phyloP scores from a whole-genome alignment of 2,888 invertebrate species.

The Chaetoderma sp. region DNA sequence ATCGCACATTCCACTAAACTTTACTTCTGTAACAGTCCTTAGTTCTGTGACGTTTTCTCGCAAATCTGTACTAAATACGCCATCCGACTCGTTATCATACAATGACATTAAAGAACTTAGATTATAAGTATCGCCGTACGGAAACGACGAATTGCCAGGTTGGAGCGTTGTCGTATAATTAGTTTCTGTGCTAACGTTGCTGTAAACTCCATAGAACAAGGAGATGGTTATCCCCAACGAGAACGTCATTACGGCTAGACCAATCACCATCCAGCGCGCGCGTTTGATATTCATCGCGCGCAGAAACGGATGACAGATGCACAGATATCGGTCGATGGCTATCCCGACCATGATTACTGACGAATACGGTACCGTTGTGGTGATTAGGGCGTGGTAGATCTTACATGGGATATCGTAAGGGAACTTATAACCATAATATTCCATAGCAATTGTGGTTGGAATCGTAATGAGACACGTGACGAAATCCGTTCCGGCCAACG shows the following conservation, averaged over 20 bases:
- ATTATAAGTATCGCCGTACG: too few species aligned
- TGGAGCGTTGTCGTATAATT: too few species aligned
- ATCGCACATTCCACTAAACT: conserved; percentile 39
- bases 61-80: too few species aligned
- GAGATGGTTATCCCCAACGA: conserved; percentile 44
- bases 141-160: too few species aligned
- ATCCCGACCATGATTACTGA: conserved; percentile 61
- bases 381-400: conserved; percentile 58
- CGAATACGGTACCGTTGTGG: conserved; percentile 60
- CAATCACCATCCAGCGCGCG: conserved; percentile 46
- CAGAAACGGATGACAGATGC: conserved; percentile 62
- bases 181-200: neutral
- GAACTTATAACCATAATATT: conserved; percentile 50
- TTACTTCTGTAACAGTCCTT: neutral
- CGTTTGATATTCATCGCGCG: conserved; percentile 57
- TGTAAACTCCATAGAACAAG: conserved; percentile 43
- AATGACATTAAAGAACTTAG: too few species aligned
- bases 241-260: conserved; percentile 41
- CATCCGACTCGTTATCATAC: too few species aligned
- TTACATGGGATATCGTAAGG: conserved; percentile 53
- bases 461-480: conserved; percentile 59
- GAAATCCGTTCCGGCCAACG: conserved; percentile 62
- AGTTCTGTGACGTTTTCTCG: too few species aligned
- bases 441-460: conserved; percentile 60
- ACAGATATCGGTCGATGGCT: conserved; percentile 57